These are phyloP conservation scores for Temnothorax ravouxi DNA, from an alignment of 2,888 invertebrate genomes.

Conservation along the genomic window DNA sequence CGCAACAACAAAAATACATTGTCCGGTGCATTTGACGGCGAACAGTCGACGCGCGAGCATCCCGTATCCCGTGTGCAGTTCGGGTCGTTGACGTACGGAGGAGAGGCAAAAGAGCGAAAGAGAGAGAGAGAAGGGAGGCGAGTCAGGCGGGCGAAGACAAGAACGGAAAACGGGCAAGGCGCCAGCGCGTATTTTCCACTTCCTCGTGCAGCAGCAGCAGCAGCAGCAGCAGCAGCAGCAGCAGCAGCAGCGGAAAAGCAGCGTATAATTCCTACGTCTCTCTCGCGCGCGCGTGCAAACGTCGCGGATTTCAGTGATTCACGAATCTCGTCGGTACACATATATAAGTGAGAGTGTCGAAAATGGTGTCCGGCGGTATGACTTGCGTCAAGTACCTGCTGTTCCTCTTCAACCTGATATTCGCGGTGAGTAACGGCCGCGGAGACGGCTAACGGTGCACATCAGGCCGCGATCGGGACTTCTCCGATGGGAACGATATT, in stretches of 20 bases:
- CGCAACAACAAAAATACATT: conserved; percentile 66
- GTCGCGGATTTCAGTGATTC: conserved; percentile 20
- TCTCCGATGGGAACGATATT: no score
- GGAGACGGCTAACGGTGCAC: conserved; percentile 6
- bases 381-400: conserved; percentile 96
- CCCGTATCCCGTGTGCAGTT: not conserved
- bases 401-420: conserved; percentile 92
- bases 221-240: no score
- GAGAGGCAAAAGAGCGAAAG: not conserved
- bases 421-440: conserved; percentile 90
- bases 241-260: no score
- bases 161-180: not conserved
- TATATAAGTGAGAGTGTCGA: conserved; percentile 76
- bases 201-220: not conserved
- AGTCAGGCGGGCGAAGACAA: not conserved
- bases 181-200: not conserved
- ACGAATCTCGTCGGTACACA: not conserved
- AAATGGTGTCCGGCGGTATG: conserved; percentile 94
- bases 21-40: conserved; percentile 72
- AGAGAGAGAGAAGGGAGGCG: not conserved
- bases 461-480: not conserved
- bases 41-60: conserved; percentile 64
- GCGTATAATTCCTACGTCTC: not conserved
- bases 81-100: conserved; percentile 38
- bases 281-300: not conserved